These are phyloP conservation scores for Dermatemys mawii DNA, from an alignment of 2,113 vertebrate species.

Conservation along the genomic window DNA sequence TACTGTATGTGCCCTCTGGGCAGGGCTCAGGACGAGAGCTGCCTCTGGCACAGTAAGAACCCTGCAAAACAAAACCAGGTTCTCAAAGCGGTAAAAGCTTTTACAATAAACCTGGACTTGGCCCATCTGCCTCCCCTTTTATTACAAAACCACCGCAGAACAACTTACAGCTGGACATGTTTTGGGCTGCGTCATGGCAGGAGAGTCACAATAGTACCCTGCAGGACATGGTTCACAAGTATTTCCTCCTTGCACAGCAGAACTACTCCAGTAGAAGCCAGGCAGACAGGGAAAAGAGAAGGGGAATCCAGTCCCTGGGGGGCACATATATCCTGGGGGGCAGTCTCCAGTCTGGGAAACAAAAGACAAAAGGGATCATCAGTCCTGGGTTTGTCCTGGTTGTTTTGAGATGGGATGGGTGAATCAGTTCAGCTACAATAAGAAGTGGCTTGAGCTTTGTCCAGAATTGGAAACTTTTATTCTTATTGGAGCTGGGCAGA, in stretches of 20 bases:
- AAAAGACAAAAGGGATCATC: background rate
- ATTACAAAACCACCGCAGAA: rapidly evolving
- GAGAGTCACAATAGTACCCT: conserved; percentile 81
- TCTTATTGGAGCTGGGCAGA: rapidly evolving
- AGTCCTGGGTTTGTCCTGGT: background rate
- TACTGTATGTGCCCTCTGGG: conserved; percentile 84
- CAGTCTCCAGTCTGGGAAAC: conserved; percentile 84
- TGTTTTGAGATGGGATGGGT: background rate
- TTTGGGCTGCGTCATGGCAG: conserved; percentile 78
- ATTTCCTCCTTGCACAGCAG: conserved; percentile 68
- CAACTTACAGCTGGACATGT: conserved; percentile 82
- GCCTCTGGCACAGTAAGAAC: conserved; percentile 83
- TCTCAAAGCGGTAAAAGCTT: rapidly evolving
- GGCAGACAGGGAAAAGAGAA: conserved; percentile 83
- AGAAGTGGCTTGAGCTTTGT: background rate
- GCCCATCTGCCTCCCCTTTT: background rate
- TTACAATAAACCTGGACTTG: rapidly evolving
- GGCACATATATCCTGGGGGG: conserved; percentile 86
- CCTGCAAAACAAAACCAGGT: conserved; percentile 70
- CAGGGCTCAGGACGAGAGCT: conserved; percentile 82
- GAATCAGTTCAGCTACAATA: background rate
- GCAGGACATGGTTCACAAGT: conserved; percentile 80
- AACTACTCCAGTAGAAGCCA: conserved; percentile 84
- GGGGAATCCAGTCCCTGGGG: conserved; percentile 84
- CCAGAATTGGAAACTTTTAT: background rate